Base-by-base conservation (phyloP, 2,113 vertebrate genomes). In the Ailurus styani region DNA sequence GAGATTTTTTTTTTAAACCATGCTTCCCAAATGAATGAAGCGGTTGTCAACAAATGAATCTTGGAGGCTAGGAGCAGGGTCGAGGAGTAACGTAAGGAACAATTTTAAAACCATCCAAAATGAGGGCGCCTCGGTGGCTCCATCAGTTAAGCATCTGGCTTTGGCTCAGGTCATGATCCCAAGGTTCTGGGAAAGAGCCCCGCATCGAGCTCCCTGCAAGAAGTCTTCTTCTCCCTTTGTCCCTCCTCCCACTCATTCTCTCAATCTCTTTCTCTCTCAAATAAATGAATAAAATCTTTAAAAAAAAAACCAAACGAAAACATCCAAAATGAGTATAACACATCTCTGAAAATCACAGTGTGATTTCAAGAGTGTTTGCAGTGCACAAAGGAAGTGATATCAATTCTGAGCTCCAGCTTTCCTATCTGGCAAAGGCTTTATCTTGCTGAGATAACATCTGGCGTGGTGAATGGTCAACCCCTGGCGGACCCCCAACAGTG, bases 371-470 rank as follows among this genome's bases (percentile, higher is more conserved):
- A 96, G 73, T n/a, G 52, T 93, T 85, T 90, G 50, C 62, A 13
- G 45, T 75, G 45, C 27, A 2, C 78, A 57, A 64, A 96, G 97
- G 93, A 97, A 96, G 87, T 77, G 97, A 84, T 87, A 45, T 75
- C 95, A 87, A 18, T 73, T 87, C 79, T 95, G 78, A 95, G 68
- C 75, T 79, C 78, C 31, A 62, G 15, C 88, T 70, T 91, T 94
- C 94, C 85, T 88, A 27, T 88, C 97, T 96, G 96, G 95, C 92
- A 81, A 83, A 95, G 52, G 89, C 79, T 93, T 95, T 88, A 86
- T 85, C 90, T 93, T 73, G n/a, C 93, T 60, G 78, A 91, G 91
- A 91, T 88, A 95, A 91, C 62, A 91, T 93, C 96, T 97, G 92
- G 77, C 57, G 34, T 68, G 15, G 14, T 87, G 91, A 96, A 94